These are phyloP conservation scores for Stramonita haemastoma DNA, from an alignment of 2,888 invertebrate genomes.

Conservation along the genomic window DNA sequence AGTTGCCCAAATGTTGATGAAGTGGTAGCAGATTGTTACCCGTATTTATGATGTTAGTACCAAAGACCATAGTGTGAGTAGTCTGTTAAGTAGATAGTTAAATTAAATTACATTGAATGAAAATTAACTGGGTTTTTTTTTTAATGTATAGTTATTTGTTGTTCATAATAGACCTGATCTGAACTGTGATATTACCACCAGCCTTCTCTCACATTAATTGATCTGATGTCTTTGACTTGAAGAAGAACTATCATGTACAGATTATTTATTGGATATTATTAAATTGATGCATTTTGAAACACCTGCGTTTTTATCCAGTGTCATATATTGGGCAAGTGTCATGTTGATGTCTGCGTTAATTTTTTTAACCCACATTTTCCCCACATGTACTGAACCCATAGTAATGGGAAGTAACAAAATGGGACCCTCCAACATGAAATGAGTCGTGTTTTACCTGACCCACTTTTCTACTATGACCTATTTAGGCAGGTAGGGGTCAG, in stretches of 20 bases:
- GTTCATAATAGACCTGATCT: neutral
- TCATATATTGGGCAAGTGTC: neutral
- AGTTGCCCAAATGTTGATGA: neutral
- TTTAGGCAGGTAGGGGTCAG: no score
- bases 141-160: neutral
- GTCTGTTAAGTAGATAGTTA: no score
- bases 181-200: neutral
- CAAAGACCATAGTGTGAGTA: neutral
- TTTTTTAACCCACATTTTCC: no score
- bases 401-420: no score
- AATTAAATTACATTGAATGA: neutral
- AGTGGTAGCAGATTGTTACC: neutral
- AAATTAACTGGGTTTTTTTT: neutral
- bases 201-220: slow-evolving; percentile 12
- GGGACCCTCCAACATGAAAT: no score
- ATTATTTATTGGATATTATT: slow-evolving; percentile 24
- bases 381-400: no score
- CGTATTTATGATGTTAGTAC: neutral
- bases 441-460: no score
- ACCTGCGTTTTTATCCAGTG: neutral
- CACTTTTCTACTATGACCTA: no score
- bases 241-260: neutral
- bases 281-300: neutral
- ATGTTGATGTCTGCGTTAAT: no score
- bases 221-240: slow-evolving; percentile 1